A percentile compares a stretch with the other conserved stretches of the same genome.
Conservation (phyloP, 37 sponge, comb jelly and placozoan species). For the Haliclona indistincta region DNA sequence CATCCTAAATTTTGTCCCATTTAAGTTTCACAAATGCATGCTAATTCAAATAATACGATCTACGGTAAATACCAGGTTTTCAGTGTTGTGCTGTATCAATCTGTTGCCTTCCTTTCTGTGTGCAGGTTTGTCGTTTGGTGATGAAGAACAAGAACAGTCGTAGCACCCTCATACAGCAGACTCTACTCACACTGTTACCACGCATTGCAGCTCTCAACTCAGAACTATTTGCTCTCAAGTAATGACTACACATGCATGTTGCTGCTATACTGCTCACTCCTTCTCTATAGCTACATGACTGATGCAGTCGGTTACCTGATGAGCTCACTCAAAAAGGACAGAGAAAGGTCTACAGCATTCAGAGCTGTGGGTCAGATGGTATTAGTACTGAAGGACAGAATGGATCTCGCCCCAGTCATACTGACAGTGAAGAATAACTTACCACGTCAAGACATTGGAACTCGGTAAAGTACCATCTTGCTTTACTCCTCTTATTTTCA, state of each 20-base stretch:
- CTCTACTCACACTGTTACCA: constrained; percentile 68
- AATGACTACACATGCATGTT: not conserved
- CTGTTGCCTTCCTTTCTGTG: not conserved
- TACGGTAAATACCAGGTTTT: not conserved
- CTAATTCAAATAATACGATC: not conserved
- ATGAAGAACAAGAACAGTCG: constrained; percentile 59
- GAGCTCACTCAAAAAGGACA: constrained; percentile 62
- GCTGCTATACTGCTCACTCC: not conserved
- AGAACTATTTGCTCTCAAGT: constrained; percentile 66
- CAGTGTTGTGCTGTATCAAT: not conserved
- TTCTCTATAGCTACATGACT: constrained; percentile 50
- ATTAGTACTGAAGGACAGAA: constrained; percentile 73
- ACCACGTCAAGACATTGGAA: constrained; percentile 33
- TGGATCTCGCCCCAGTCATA: constrained; percentile 62
- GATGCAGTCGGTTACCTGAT: constrained; percentile 72
- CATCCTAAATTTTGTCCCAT: not conserved
- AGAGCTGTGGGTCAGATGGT: constrained; percentile 81
- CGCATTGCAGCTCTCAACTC: constrained; percentile 84
- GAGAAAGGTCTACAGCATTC: constrained; percentile 74
- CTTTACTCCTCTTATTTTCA: not conserved
- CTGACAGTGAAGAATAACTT: constrained; percentile 33
- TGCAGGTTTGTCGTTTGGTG: constrained; percentile 45
- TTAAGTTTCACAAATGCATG: not conserved
- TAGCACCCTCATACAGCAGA: constrained; percentile 76
- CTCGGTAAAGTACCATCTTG: constrained; percentile 18